Conservation (phyloP, 2,113 vertebrate species). For the Emydocephalus ijimae region DNA sequence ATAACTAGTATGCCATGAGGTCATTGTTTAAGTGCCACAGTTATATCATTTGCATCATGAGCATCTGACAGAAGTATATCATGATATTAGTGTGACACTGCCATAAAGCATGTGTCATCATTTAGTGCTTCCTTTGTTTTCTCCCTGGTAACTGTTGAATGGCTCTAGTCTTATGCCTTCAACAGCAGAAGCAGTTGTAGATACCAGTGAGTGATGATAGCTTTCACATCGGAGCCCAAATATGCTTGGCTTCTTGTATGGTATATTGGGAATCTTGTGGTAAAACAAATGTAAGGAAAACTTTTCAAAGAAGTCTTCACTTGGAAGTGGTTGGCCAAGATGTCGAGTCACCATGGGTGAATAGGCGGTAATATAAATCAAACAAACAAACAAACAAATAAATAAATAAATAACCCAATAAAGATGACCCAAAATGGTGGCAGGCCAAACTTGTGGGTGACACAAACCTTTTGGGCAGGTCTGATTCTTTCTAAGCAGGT, state of each 20-base stretch:
- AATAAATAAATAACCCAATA: too few species aligned
- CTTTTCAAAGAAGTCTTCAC: conserved; percentile 70
- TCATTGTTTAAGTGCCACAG: background rate
- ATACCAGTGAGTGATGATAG: background rate
- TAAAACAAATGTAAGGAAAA: background rate
- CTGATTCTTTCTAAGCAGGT: conserved; percentile 90
- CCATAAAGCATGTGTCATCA: background rate
- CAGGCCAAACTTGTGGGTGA: conserved; percentile 90
- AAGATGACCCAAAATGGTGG: conserved; percentile 88
- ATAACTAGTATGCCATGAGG: background rate
- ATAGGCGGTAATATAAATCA: too few species aligned
- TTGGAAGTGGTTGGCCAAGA: conserved; percentile 91
- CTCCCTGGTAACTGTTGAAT: background rate
- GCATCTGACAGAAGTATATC: background rate
- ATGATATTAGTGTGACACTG: background rate
- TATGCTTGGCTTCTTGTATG: background rate
- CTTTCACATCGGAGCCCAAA: background rate
- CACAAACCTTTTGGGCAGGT: conserved; percentile 85
- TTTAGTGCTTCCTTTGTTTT: background rate
- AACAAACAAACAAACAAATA: too few species aligned
- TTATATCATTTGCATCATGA: background rate
- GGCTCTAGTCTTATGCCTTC: background rate
- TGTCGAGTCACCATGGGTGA: too few species aligned
- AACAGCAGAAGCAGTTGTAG: background rate
- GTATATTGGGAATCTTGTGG: background rate